Evolutionary conservation across 1,140 invertebrate genomes (phyloP).

Genomic region (Meteorus sp.): DNA sequence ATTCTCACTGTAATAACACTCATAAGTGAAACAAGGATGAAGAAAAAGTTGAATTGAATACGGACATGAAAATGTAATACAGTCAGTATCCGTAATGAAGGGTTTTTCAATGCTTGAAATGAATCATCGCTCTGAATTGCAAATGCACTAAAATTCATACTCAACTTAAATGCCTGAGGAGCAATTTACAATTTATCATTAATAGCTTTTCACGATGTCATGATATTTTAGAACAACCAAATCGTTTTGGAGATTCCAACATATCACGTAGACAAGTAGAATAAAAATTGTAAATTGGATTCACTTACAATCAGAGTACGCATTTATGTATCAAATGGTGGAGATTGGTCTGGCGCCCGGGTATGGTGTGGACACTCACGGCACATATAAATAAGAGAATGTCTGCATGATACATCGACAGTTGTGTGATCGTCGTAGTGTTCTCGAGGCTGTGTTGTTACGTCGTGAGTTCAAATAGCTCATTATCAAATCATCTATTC

Average conservation of each 20-base stretch:
- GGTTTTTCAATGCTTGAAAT: too few species aligned
- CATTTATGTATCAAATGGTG: neutral
- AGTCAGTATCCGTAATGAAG: neutral
- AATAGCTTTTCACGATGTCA: too few species aligned
- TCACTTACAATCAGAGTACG: neutral
- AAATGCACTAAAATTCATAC: too few species aligned
- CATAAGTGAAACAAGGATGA: too few species aligned
- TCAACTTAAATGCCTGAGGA: too few species aligned
- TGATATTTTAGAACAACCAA: neutral
- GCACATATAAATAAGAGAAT: slow-evolving; percentile 34
- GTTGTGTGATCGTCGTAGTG: slow-evolving; percentile 30
- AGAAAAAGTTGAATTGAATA: too few species aligned
- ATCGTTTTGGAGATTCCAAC: too few species aligned
- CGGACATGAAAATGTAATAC: neutral
- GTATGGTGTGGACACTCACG: neutral
- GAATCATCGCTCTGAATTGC: too few species aligned
- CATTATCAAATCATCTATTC: neutral
- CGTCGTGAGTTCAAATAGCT: neutral
- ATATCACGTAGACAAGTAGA: too few species aligned
- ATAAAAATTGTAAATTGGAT: too few species aligned
- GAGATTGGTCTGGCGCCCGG: neutral
- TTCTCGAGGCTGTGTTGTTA: slow-evolving; percentile 19
- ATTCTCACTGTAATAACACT: too few species aligned
- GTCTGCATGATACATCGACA: slow-evolving; percentile 26
- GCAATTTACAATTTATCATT: too few species aligned